A percentile compares a stretch with the other conserved stretches of the same genome.
These are phyloP conservation scores for Monochamus alternatus DNA, from an alignment of 2,888 invertebrate species.

Conservation along the genomic window DNA sequence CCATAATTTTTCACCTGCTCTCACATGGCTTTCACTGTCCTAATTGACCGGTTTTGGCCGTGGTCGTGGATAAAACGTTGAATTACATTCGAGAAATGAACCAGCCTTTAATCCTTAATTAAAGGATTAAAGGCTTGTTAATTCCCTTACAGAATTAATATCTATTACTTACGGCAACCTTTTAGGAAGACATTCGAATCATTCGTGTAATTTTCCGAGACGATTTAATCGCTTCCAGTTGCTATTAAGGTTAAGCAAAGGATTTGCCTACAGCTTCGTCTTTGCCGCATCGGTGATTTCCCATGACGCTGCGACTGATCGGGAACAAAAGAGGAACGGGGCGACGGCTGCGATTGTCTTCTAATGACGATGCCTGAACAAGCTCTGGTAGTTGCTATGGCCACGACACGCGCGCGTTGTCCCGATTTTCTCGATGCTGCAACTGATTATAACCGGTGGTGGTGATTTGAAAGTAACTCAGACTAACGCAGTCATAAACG, in stretches of 20 bases:
- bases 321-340: slow-evolving; percentile 40
- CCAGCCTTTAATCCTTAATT: too few species aligned
- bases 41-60: too few species aligned
- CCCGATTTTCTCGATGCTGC: slow-evolving; percentile 13
- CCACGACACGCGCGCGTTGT: slow-evolving; percentile 56
- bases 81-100: too few species aligned
- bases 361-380: slow-evolving; percentile 54
- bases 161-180: too few species aligned
- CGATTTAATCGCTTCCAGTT: not conserved
- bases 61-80: too few species aligned
- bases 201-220: not conserved
- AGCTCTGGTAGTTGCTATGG: slow-evolving; percentile 57
- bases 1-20: too few species aligned
- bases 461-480: too few species aligned
- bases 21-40: too few species aligned
- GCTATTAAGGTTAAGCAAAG: not conserved
- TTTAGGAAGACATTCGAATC: not conserved
- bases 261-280: not conserved
- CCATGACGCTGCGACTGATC: slow-evolving; percentile 17
- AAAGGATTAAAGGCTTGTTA: too few species aligned
- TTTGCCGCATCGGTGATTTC: slow-evolving; percentile 22
- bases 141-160: too few species aligned
- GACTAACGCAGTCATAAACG: not conserved
- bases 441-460: too few species aligned
- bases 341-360: slow-evolving; percentile 48